These are phyloP conservation scores for Darevskia mixta DNA, from an alignment of 2,797 vertebrate genomes.

Conservation along the genomic window DNA sequence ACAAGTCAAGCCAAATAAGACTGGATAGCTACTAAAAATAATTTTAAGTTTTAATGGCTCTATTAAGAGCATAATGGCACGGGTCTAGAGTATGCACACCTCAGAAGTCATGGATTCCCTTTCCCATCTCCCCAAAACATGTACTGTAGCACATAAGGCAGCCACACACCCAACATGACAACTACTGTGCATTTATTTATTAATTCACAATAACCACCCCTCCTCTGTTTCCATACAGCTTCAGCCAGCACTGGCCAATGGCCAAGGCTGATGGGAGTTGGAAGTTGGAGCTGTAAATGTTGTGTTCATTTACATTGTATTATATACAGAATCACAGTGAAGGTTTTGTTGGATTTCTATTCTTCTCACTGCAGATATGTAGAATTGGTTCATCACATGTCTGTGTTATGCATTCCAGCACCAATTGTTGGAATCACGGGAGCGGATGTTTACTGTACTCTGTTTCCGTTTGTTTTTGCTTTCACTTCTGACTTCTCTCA, in stretches of 20 bases:
- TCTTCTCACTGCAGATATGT: no score
- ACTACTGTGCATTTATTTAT: neutral
- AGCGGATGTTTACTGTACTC: no score
- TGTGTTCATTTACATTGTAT: no score
- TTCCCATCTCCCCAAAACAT: neutral
- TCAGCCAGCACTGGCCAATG: neutral
- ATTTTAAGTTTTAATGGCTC: neutral
- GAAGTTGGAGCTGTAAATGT: no score
- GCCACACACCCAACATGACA: neutral
- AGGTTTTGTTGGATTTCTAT: no score
- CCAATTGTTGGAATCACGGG: no score
- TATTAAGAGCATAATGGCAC: neutral
- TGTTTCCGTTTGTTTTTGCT: no score
- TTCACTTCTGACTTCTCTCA: no score
- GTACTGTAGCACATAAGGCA: neutral
- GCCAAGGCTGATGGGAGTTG: neutral
- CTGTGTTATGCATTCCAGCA: no score
- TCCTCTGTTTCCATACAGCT: neutral
- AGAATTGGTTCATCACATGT: no score
- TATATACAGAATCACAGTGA: no score
- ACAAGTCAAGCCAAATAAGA: neutral
- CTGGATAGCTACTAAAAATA: neutral
- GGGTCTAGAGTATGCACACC: no score
- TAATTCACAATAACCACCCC: neutral
- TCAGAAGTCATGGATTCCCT: neutral